phyloP scores from a whole-genome alignment of 2,888 invertebrate species.

The Hipparchia semele region DNA sequence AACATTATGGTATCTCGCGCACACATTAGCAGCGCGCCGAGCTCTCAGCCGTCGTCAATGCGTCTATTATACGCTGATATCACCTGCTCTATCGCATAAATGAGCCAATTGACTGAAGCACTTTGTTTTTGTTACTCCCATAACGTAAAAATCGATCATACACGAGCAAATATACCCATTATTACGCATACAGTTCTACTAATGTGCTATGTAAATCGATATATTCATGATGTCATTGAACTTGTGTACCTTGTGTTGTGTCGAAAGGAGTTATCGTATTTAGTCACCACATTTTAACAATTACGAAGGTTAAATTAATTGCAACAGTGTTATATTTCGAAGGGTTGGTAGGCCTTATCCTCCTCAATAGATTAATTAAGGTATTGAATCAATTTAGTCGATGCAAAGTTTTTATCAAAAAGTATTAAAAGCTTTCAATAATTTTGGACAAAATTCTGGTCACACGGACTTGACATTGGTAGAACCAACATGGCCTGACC shows the following conservation, averaged over 20 bases:
- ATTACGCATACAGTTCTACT: background rate
- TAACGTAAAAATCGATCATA: conserved; percentile 29
- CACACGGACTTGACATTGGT: conserved; percentile 45
- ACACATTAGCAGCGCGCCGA: conserved; percentile 52
- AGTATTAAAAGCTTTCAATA: conserved; percentile 7
- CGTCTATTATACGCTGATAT: conserved; percentile 54
- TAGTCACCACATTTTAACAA: conserved; percentile 4
- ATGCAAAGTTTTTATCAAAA: background rate
- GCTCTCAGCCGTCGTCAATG: conserved; percentile 51
- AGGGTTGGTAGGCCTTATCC: background rate
- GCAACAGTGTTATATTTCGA: background rate
- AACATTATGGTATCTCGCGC: conserved; percentile 68
- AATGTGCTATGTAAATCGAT: conserved; percentile 15
- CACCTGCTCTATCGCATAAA: conserved; percentile 48
- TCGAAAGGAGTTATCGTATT: conserved; percentile 2
- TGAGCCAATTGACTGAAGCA: conserved; percentile 34
- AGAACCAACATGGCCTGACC: conserved; percentile 46
- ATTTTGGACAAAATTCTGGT: conserved; percentile 28
- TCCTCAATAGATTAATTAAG: background rate
- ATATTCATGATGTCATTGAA: conserved; percentile 23
- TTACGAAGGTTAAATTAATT: background rate
- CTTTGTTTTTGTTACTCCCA: conserved; percentile 32
- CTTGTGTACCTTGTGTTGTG: conserved; percentile 3
- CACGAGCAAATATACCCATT: conserved; percentile 8
- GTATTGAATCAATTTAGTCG: background rate